Conservation (phyloP, 2,888 invertebrate genomes). For the Morpho achilles region DNA sequence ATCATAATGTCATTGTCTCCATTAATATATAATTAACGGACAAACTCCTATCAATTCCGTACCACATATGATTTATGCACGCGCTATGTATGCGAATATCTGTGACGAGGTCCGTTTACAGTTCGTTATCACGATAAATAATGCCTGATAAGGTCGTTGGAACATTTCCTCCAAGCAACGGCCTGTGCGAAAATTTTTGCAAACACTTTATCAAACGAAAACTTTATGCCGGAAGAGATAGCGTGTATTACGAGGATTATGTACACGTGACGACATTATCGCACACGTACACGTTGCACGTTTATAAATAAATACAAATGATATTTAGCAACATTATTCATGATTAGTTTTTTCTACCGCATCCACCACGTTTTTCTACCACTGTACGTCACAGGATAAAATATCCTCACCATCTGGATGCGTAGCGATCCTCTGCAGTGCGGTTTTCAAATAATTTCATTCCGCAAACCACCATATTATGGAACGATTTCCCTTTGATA, state of each 20-base stretch:
- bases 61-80: neutral
- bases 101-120: conserved; percentile 21
- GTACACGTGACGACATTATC: conserved; percentile 7
- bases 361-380: too few relatives aligned
- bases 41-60: neutral
- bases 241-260: conserved; percentile 11
- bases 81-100: conserved; percentile 11
- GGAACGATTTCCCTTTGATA: too few relatives aligned
- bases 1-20: too few relatives aligned
- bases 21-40: too few relatives aligned
- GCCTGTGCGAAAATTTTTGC: conserved; percentile 36
- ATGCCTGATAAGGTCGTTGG: conserved; percentile 45
- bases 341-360: too few relatives aligned
- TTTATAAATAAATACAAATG: neutral
- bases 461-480: too few relatives aligned
- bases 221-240: conserved; percentile 50
- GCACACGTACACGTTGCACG: conserved; percentile 9
- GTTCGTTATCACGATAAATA: conserved; percentile 28
- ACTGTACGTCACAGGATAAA: too few relatives aligned
- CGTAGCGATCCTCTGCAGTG: too few relatives aligned
- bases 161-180: conserved; percentile 67
- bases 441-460: too few relatives aligned
- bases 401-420: too few relatives aligned
- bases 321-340: too few relatives aligned
- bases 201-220: conserved; percentile 37